These are phyloP conservation scores for Echinops telfairi DNA, from an alignment of 2,113 vertebrate genomes.

Conservation along the genomic window DNA sequence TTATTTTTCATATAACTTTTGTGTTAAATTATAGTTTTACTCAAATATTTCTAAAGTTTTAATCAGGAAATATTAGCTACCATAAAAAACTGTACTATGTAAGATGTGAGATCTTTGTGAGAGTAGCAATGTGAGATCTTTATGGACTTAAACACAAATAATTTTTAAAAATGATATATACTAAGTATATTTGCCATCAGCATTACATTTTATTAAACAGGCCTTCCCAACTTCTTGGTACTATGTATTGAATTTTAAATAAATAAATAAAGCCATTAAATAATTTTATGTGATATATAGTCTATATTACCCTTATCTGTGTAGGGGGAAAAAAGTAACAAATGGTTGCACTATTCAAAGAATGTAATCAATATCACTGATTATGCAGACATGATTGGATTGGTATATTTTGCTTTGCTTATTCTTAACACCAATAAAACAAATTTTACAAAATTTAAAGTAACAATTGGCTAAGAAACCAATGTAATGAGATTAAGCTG, in stretches of 20 bases:
- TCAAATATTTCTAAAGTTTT: neutral
- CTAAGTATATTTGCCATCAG: neutral
- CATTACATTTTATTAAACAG: neutral
- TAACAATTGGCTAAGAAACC: neutral
- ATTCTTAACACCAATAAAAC: neutral
- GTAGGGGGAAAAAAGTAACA: neutral
- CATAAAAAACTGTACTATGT: too few relatives aligned
- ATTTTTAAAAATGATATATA: neutral
- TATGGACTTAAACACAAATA: neutral
- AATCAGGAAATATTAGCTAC: neutral
- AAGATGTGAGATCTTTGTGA: too few relatives aligned
- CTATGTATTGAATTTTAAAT: neutral
- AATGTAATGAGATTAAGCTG: too few relatives aligned
- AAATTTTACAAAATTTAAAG: neutral
- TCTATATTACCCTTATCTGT: neutral
- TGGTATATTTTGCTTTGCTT: neutral
- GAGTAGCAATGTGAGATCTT: neutral
- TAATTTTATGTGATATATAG: neutral
- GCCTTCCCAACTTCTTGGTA: neutral
- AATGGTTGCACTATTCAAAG: neutral
- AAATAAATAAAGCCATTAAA: neutral
- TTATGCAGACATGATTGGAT: neutral
- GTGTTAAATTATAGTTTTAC: neutral
- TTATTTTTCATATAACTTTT: constrained; percentile 6
- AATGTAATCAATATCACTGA: neutral